Evolutionary conservation across 2,113 vertebrate genomes (phyloP), one percentile per base, ranked within the genome.

Genomic region (Caretta caretta): DNA sequence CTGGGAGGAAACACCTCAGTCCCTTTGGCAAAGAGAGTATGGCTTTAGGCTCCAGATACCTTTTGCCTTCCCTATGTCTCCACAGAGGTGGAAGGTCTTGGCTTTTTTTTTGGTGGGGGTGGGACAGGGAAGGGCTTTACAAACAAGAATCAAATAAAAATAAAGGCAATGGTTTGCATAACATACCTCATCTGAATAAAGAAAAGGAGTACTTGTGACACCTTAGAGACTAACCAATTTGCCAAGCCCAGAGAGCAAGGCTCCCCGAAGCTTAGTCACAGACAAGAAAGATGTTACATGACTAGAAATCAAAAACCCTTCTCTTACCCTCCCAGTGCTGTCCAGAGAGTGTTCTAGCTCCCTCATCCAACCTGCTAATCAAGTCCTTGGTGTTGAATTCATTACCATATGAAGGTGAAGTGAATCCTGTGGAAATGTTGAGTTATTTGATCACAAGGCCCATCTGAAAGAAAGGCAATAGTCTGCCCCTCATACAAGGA

Each of bases 51-150:
- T 17, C 11, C 1, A 19, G 2, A 38, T 25, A 9, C 6, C 35
- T 49, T 78, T 78, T 93, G 3, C 17, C 13, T 86, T 87, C 84
- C 62, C 1, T 27, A 1, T 2, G 14, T 8, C 85, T 53, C 20
- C 42, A 4, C 1, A 10, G 0, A 0, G 72, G 6, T 48, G 4
- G 86, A 24, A 84, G 1, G 80, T 62, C 17, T 38, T 25, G 53
- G 16, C 16, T 24, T 1, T 49, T 42, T 59, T 48, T 20, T 29
- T 57, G 25, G 56, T 24, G 56, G 5, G 57, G 27, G 57, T 25
- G 57, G 25, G 27, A 29, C 5, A 4, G 5, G 27, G 48, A 10
- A 69, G 0, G 1, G 2, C 38, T 27, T 1, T 0, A 0, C 1
- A 49, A 49, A 53, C 2, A 51, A 86, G 7, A 87, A 38, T 3